A percentile compares a stretch with the other conserved stretches of the same genome.
phyloP scores from a whole-genome alignment of 2,888 invertebrate species.

The Melanostoma mellinum region DNA sequence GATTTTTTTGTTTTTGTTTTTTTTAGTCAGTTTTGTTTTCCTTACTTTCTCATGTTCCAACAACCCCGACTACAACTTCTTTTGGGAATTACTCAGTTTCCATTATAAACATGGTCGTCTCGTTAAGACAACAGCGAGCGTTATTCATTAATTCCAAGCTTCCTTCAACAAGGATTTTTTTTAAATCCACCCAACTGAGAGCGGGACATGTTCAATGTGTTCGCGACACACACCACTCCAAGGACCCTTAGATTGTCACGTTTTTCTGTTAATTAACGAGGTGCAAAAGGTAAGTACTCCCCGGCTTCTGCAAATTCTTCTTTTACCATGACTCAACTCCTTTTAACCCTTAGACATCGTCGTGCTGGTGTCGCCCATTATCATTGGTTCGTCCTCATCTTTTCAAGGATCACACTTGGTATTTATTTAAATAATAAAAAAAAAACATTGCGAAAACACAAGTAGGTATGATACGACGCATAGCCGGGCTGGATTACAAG shows the following conservation, averaged over 20 bases:
- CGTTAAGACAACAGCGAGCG: constrained; percentile 65
- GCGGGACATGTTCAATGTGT: constrained; percentile 70
- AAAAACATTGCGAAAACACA: constrained; percentile 45
- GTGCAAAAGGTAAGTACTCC: constrained; percentile 71
- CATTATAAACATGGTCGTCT: constrained; percentile 52
- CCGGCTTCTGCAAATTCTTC: constrained; percentile 27
- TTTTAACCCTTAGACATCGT: constrained; percentile 45
- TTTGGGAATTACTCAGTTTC: constrained; percentile 46
- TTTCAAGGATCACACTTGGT: constrained; percentile 66
- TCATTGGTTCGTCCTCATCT: constrained; percentile 29
- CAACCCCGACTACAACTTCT: constrained; percentile 29
- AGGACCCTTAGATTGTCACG: constrained; percentile 67
- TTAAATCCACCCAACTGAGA: constrained; percentile 65
- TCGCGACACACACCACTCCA: constrained; percentile 31
- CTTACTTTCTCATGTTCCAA: constrained; percentile 4
- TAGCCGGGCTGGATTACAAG: constrained; percentile 44
- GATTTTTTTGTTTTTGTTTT: constrained; percentile 22
- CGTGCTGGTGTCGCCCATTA: not conserved
- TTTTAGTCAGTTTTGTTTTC: constrained; percentile 15
- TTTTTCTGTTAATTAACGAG: constrained; percentile 73
- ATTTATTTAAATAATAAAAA: constrained; percentile 68
- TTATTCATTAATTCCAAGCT: constrained; percentile 70
- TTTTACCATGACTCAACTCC: constrained; percentile 23
- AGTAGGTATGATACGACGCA: constrained; percentile 33
- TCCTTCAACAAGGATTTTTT: constrained; percentile 17